phyloP scores from a whole-genome alignment of 2,797 vertebrate genomes.

The Stomatorhinus walkeri region DNA sequence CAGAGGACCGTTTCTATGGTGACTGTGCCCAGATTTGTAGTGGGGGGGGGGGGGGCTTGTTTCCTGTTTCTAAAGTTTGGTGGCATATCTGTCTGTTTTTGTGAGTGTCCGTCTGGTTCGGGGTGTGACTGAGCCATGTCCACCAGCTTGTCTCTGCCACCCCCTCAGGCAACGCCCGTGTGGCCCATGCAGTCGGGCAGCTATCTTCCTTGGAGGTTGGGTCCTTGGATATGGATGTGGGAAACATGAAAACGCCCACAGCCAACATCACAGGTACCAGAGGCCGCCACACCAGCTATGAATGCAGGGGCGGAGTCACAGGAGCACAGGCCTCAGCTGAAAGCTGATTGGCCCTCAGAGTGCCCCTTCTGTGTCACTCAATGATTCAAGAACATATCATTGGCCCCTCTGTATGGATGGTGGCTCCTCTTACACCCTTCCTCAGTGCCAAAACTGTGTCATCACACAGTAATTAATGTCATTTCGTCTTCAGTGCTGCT shows the following conservation, averaged over 20 bases:
- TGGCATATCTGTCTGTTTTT: background rate
- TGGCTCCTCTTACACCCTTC: background rate
- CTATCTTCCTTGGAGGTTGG: slow-evolving; percentile 89
- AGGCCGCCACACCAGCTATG: background rate
- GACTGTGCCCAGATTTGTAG: background rate
- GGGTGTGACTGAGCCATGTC: background rate
- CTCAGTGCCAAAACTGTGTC: background rate
- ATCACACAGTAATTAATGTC: background rate
- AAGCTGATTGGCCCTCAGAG: background rate
- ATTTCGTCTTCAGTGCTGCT: background rate
- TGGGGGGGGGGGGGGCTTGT: background rate
- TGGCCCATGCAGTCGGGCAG: slow-evolving; percentile 88
- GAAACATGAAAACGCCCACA: slow-evolving; percentile 89
- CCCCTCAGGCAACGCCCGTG: slow-evolving; percentile 74
- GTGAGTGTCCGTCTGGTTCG: background rate
- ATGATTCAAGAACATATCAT: background rate
- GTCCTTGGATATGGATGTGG: slow-evolving; percentile 81
- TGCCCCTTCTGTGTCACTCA: background rate
- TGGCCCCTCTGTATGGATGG: background rate
- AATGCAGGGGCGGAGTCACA: background rate
- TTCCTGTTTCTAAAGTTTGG: background rate
- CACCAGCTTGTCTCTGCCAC: background rate
- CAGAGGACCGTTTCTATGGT: background rate
- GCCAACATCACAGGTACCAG: slow-evolving; percentile 90
- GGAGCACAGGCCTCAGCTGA: background rate